A percentile compares a stretch with the other conserved stretches of the same genome.
Conservation (phyloP, 2,113 vertebrate species). For the Myrmecobius fasciatus region DNA sequence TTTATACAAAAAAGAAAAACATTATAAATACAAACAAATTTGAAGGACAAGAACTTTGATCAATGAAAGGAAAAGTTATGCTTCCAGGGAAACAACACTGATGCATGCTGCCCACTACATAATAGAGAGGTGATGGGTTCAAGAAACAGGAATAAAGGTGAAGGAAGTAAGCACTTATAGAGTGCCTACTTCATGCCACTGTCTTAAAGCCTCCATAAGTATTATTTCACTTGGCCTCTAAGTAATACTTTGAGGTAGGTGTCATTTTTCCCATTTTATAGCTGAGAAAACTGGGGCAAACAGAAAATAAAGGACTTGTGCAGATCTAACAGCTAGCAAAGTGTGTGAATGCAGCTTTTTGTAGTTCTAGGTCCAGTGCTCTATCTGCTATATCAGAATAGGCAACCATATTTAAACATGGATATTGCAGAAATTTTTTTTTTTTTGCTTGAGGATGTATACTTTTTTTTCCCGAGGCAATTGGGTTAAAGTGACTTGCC, state of each 20-base stretch:
- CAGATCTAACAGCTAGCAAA: neutral
- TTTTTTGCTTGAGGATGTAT: neutral
- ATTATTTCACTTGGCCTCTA: neutral
- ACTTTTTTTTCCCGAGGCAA: too few relatives aligned
- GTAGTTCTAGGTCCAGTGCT: neutral
- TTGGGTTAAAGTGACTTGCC: too few relatives aligned
- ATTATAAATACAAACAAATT: neutral
- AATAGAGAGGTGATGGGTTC: neutral
- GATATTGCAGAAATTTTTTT: neutral
- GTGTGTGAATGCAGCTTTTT: neutral
- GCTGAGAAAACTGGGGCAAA: neutral
- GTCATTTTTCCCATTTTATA: neutral
- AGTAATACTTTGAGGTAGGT: neutral
- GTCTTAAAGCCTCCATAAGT: neutral
- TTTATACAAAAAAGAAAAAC: neutral
- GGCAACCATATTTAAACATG: neutral
- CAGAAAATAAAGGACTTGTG: neutral
- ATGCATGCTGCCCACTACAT: neutral
- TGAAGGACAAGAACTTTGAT: neutral
- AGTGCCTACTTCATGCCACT: neutral
- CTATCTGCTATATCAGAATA: neutral
- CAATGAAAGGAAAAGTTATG: neutral
- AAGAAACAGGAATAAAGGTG: neutral
- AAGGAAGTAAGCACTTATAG: neutral
- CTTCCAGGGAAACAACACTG: neutral